These are phyloP conservation scores for Lepus townsendii DNA, from an alignment of 2,797 vertebrate genomes.

Conservation along the genomic window DNA sequence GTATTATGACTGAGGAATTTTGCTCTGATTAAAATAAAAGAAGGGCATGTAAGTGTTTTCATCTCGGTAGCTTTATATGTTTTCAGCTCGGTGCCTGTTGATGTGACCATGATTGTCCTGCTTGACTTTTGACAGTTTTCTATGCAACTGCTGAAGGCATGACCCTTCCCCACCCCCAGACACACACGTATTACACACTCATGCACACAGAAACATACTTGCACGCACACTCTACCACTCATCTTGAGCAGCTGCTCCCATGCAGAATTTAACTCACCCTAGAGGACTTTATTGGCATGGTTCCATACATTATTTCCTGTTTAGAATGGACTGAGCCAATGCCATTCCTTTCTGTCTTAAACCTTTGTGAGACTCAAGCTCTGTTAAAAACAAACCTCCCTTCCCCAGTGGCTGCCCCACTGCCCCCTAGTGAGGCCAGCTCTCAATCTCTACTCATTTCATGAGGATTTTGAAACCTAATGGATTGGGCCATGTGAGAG, in stretches of 20 bases:
- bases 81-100: not conserved
- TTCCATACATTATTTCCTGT: not conserved
- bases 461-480: constrained; percentile 72
- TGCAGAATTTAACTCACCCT: not conserved
- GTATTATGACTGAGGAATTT: not conserved
- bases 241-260: constrained; percentile 45
- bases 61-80: not conserved
- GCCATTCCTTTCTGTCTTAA: constrained; percentile 23
- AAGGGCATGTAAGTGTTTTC: not conserved
- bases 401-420: rapidly evolving
- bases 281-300: not conserved
- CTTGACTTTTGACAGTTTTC: not conserved
- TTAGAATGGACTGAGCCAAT: not conserved
- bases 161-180: not conserved
- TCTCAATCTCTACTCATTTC: constrained; percentile 67
- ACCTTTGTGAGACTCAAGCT: not conserved
- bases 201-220: not conserved
- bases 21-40: not conserved
- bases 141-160: not conserved
- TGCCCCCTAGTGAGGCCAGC: not conserved
- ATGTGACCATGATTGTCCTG: not conserved
- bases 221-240: not conserved
- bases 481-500: constrained; percentile 80
- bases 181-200: not conserved
- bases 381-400: not conserved